Percentiles rank a stretch among this genome's conserved stretches.
These are phyloP conservation scores for Folsomia manolachei DNA, from an alignment of 2,888 invertebrate genomes.

Conservation along the genomic window DNA sequence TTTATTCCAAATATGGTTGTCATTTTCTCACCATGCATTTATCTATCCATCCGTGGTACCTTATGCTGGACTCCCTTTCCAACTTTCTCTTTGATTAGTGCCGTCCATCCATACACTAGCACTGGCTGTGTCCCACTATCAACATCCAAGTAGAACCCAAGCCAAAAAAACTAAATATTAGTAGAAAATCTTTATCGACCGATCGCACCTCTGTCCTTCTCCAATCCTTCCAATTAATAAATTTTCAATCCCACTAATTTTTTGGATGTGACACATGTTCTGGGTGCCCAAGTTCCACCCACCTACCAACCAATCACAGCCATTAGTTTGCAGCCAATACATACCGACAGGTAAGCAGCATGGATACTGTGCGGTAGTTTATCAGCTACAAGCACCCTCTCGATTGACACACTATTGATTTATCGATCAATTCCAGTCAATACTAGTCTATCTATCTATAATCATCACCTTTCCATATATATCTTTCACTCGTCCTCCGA, in stretches of 20 bases:
- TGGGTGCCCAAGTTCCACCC: background rate
- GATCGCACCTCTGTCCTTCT: background rate
- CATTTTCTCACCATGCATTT: slow-evolving; percentile 38
- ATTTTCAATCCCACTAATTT: background rate
- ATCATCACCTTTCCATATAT: slow-evolving; percentile 36
- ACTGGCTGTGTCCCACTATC: no score
- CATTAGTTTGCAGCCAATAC: background rate
- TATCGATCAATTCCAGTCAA: slow-evolving; percentile 48
- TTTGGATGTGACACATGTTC: background rate
- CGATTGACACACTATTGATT: slow-evolving; percentile 50
- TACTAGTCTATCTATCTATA: slow-evolving; percentile 40
- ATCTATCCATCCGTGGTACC: background rate
- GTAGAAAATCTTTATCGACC: no score
- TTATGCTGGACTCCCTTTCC: background rate
- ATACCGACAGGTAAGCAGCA: background rate
- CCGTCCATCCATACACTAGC: no score
- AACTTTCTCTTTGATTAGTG: background rate
- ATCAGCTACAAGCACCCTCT: slow-evolving; percentile 17
- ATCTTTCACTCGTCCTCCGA: slow-evolving; percentile 22
- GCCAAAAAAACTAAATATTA: no score
- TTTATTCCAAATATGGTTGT: slow-evolving; percentile 45
- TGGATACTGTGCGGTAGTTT: background rate
- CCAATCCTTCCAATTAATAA: background rate
- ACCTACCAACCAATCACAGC: background rate
- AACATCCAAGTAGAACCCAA: no score